Percentiles rank a stretch among this genome's conserved stretches.
Evolutionary conservation across 2,888 invertebrate species (phyloP).

Genomic region (Sphecodes monilicornis): DNA sequence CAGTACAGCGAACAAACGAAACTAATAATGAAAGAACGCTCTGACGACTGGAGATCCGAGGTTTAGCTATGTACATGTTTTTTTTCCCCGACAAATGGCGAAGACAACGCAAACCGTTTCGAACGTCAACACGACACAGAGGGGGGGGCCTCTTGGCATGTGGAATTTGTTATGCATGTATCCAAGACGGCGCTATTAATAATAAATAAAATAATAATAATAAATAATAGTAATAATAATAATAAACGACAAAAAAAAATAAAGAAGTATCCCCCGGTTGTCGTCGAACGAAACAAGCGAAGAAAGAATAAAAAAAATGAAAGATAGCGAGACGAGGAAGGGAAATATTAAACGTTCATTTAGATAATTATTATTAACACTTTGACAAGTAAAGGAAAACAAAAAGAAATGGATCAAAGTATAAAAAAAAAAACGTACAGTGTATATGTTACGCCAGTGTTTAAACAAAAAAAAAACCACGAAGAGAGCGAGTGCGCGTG

Average conservation of each 20-base stretch:
- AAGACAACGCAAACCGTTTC: conserved; percentile 60
- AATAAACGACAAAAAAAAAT: conserved; percentile 62
- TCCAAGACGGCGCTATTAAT: conserved; percentile 82
- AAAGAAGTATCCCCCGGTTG: conserved; percentile 75
- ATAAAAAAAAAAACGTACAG: conserved; percentile 61
- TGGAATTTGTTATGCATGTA: conserved; percentile 85
- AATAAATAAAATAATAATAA: conserved; percentile 43
- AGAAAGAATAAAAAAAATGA: conserved; percentile 32
- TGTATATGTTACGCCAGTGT: conserved; percentile 74
- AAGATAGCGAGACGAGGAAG: conserved; percentile 38
- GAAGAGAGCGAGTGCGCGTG: conserved; percentile 10
- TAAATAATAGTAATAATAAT: conserved; percentile 29
- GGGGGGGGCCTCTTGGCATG: conserved; percentile 83
- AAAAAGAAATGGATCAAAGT: conserved; percentile 57
- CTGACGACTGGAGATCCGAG: conserved; percentile 65
- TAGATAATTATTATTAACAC: conserved; percentile 79
- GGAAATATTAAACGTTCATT: conserved; percentile 78
- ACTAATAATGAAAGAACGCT: conserved; percentile 29
- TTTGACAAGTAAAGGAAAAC: conserved; percentile 65
- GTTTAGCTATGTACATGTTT: conserved; percentile 70
- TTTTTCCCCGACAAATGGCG: conserved; percentile 63
- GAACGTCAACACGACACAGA: conserved; percentile 55
- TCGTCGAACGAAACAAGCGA: conserved; percentile 65
- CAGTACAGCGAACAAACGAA: conserved; percentile 7
- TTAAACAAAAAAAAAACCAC: conserved; percentile 44